A percentile compares a stretch with the other conserved stretches of the same genome.
phyloP scores from a whole-genome alignment of 2,113 vertebrate genomes.

The Orientallactaga bullata region DNA sequence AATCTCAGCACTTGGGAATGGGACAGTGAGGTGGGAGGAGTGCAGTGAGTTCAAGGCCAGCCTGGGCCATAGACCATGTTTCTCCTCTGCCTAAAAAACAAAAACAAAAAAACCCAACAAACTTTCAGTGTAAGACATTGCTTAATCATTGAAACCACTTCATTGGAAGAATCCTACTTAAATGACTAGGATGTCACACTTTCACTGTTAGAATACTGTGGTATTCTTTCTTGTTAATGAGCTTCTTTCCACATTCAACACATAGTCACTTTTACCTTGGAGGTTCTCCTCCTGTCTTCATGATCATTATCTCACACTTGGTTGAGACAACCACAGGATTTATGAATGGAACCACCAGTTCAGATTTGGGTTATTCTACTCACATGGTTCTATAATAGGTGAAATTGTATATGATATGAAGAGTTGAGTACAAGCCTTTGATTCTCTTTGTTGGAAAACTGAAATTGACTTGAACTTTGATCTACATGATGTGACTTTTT shows the following conservation, averaged over 20 bases:
- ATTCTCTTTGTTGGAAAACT: background rate
- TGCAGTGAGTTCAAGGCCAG: too few relatives aligned
- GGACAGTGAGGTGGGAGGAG: too few relatives aligned
- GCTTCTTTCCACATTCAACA: background rate
- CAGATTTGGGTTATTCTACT: background rate
- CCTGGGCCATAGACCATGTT: too few relatives aligned
- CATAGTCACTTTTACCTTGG: background rate
- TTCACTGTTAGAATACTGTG: background rate
- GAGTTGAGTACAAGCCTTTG: background rate
- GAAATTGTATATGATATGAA: constrained; percentile 16
- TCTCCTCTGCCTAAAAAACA: too few relatives aligned
- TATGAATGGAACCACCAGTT: background rate
- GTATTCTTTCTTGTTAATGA: background rate
- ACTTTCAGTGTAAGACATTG: background rate
- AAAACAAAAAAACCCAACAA: too few relatives aligned
- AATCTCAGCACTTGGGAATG: too few relatives aligned
- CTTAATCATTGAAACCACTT: background rate
- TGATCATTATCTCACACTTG: background rate
- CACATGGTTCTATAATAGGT: background rate
- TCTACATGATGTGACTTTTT: background rate
- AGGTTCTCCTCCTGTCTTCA: rapidly evolving
- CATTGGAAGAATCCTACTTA: background rate
- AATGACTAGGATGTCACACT: background rate
- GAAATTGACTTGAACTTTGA: background rate
- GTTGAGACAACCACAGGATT: background rate